These are phyloP conservation scores for Myioborus miniatus DNA, from an alignment of 2,797 vertebrate genomes.

Conservation along the genomic window DNA sequence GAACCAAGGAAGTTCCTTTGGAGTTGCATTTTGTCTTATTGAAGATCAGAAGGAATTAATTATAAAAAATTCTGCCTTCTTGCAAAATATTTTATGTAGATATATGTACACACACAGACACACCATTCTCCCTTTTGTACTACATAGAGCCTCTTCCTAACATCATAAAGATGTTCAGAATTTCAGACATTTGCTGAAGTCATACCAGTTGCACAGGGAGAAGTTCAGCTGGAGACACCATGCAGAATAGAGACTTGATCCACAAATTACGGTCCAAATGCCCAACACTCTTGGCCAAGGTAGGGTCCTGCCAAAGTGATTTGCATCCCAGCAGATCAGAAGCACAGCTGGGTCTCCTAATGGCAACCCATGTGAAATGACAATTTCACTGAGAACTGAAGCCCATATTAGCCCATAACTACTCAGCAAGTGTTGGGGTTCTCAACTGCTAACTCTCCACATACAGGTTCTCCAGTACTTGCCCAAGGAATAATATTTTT, in stretches of 20 bases:
- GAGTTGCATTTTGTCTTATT: neutral
- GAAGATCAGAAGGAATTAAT: neutral
- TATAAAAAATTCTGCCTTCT: neutral
- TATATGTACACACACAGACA: fast-evolving
- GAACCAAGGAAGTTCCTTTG: neutral
- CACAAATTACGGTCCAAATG: neutral
- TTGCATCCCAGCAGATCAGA: neutral
- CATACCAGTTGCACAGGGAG: neutral
- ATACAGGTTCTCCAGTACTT: neutral
- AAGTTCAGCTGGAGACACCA: neutral
- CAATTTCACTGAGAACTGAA: neutral
- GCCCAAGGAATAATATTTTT: neutral
- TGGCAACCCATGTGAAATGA: neutral
- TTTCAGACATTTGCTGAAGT: neutral
- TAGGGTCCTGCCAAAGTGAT: neutral
- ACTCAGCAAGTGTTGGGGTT: neutral
- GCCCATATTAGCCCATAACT: neutral
- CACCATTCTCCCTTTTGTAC: neutral
- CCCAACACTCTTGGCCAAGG: neutral
- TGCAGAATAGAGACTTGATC: neutral
- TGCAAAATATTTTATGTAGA: neutral
- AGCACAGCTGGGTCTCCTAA: neutral
- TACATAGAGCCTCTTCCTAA: neutral
- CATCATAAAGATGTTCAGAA: neutral
- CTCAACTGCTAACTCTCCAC: neutral